phyloP scores from a whole-genome alignment of 2,797 vertebrate species.

The Siniperca obscura region DNA sequence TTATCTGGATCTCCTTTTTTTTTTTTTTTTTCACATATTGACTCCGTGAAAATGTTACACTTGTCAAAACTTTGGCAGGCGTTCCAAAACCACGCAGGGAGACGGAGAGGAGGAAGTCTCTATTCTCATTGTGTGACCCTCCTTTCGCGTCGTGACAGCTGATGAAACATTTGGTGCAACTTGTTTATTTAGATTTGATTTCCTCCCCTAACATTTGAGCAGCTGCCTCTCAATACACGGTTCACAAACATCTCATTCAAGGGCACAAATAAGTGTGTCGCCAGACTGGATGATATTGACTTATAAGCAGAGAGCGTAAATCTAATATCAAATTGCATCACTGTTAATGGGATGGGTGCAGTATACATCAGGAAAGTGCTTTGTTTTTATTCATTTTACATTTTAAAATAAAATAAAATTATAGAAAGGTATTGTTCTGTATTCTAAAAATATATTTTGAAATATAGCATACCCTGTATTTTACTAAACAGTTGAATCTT shows the following conservation, averaged over 20 bases:
- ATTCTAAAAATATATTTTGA: not conserved
- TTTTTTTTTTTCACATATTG: not conserved
- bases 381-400: not conserved
- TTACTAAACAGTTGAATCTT: not conserved
- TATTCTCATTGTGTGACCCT: conserved; percentile 56
- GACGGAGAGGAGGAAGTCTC: conserved; percentile 48
- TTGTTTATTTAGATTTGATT: conserved; percentile 79
- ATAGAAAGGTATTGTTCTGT: not conserved
- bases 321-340: conserved; percentile 17
- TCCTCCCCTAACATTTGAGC: conserved; percentile 67
- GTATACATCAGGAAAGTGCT: not conserved
- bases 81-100: conserved; percentile 31
- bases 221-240: conserved; percentile 70
- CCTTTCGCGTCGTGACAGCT: conserved; percentile 68
- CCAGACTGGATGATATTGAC: conserved; percentile 35
- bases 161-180: conserved; percentile 79
- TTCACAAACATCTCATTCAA: conserved; percentile 67
- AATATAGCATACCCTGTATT: not conserved
- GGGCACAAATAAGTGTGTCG: conserved; percentile 60
- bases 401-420: conserved; percentile 2
- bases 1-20: conserved; percentile 5
- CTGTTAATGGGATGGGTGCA: not conserved
- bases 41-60: conserved; percentile 36
- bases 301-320: conserved; percentile 28
- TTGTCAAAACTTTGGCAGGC: conserved; percentile 49